A percentile compares a stretch with the other conserved stretches of the same genome.
Conservation (phyloP, 2,888 invertebrate genomes). For the Gastracanthus pulcherrimus region DNA sequence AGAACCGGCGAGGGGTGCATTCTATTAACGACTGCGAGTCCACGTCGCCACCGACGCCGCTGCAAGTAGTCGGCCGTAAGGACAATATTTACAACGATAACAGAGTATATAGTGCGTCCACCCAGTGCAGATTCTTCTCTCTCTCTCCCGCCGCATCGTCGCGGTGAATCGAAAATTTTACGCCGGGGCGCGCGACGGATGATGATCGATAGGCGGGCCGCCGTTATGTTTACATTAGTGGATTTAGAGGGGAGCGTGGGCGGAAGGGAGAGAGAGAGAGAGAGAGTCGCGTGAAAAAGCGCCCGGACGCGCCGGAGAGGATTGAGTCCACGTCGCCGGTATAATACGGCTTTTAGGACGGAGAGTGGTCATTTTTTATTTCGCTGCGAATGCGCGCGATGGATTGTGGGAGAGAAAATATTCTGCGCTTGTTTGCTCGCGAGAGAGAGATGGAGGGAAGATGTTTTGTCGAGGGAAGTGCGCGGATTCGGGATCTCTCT, state of each 20-base stretch:
- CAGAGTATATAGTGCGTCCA: neutral
- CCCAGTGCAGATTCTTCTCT: neutral
- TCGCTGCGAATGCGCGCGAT: neutral
- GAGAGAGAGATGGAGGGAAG: neutral
- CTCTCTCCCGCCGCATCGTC: neutral
- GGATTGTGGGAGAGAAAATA: neutral
- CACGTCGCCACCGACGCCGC: neutral
- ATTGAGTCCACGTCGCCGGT: conserved; percentile 1
- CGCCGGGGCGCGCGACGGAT: neutral
- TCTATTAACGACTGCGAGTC: conserved; percentile 28
- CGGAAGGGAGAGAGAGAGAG: neutral
- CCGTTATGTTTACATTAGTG: conserved; percentile 23
- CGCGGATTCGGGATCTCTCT: neutral
- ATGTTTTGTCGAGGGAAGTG: conserved; percentile 11
- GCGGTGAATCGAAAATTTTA: neutral
- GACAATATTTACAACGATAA: conserved; percentile 45
- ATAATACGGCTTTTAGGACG: neutral
- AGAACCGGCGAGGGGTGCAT: conserved; percentile 17
- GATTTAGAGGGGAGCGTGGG: neutral
- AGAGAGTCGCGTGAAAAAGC: neutral
- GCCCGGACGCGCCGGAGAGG: neutral
- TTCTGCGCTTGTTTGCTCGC: neutral
- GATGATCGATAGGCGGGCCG: neutral
- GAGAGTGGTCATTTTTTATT: conserved; percentile 8
- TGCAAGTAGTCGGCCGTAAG: conserved; percentile 10